Evolutionary conservation across 1,140 invertebrate genomes (phyloP).

Genomic region (Saccostrea echinata): DNA sequence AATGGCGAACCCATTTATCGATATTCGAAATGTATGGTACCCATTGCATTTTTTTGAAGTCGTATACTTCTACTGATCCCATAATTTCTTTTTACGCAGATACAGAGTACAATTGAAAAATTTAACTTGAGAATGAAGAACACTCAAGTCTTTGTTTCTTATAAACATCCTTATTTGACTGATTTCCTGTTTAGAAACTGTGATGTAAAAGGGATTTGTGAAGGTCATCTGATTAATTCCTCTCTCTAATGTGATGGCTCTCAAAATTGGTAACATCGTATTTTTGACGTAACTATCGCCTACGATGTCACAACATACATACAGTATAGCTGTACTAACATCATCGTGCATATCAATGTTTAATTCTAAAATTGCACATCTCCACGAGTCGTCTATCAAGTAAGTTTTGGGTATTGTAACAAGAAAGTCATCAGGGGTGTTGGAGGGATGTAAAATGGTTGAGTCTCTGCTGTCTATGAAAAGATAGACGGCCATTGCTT

Average conservation of each 20-base stretch:
- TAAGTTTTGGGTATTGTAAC: no score
- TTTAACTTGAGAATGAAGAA: neutral
- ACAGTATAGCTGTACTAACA: conserved; percentile 3
- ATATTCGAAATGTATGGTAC: conserved; percentile 48
- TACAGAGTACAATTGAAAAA: neutral
- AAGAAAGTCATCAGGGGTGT: conserved; percentile 28
- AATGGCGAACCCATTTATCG: conserved; percentile 43
- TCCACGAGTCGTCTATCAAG: no score
- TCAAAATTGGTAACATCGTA: conserved; percentile 26
- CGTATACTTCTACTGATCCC: conserved; percentile 53
- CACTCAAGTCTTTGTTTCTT: conserved; percentile 40
- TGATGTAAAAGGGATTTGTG: conserved; percentile 17
- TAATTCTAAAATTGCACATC: no score
- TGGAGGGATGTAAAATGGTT: conserved; percentile 25
- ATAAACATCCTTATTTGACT: conserved; percentile 36
- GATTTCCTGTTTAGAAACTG: conserved; percentile 19
- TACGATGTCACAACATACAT: conserved; percentile 46
- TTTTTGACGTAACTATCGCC: conserved; percentile 34
- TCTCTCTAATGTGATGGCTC: neutral
- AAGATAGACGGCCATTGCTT: conserved; percentile 29
- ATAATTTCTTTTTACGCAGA: conserved; percentile 41
- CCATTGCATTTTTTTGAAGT: conserved; percentile 41
- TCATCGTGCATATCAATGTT: neutral
- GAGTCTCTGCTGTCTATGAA: conserved; percentile 40
- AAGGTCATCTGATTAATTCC: neutral